Conservation (phyloP, 2,888 invertebrate species). For the Euplexia lucipara region DNA sequence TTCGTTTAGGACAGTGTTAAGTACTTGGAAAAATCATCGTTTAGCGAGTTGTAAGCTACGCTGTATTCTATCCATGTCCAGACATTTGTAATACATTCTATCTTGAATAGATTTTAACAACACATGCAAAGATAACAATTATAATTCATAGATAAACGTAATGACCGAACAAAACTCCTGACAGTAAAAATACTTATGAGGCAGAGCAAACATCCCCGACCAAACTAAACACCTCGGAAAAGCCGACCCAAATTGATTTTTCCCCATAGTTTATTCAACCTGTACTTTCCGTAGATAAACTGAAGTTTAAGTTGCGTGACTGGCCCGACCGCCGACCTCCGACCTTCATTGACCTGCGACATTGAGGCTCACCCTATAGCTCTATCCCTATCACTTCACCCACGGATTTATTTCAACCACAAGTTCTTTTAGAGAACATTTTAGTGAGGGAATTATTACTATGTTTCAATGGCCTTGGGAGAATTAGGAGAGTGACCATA, state of each 20-base stretch:
- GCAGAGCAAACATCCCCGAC: conserved; percentile 19
- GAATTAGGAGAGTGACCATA: conserved; percentile 6
- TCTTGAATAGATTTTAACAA: background rate
- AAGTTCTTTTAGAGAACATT: conserved; percentile 44
- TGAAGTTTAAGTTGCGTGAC: conserved; percentile 78
- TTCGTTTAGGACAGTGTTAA: background rate
- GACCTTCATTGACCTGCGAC: conserved; percentile 81
- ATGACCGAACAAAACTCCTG: background rate
- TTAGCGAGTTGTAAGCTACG: too few species aligned
- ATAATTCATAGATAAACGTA: conserved; percentile 20
- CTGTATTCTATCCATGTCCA: background rate
- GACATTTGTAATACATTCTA: background rate
- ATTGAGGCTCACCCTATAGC: conserved; percentile 74
- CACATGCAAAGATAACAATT: background rate
- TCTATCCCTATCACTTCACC: conserved; percentile 69
- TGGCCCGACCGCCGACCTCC: conserved; percentile 71
- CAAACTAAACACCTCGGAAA: conserved; percentile 40
- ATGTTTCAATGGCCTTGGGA: conserved; percentile 30
- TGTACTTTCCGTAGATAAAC: conserved; percentile 62
- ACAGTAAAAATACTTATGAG: conserved; percentile 37
- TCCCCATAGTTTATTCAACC: conserved; percentile 54
- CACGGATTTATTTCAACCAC: conserved; percentile 67
- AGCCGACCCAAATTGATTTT: conserved; percentile 54
- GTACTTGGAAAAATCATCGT: too few species aligned
- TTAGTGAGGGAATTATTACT: conserved; percentile 3